phyloP scores from a whole-genome alignment of 2,888 invertebrate species.

The Patella pellucida region DNA sequence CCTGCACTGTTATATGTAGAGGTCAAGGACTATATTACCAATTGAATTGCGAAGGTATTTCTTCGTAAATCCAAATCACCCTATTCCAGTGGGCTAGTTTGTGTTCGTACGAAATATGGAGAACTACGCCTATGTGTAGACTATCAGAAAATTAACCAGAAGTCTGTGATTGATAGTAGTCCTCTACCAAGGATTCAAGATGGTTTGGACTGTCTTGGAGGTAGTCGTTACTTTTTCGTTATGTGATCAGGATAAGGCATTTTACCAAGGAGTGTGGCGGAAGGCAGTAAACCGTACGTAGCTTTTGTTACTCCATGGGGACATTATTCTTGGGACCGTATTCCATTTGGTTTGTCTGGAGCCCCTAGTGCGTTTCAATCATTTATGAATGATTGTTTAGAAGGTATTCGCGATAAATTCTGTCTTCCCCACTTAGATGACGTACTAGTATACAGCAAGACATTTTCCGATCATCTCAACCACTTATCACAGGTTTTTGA shows the following conservation, averaged over 20 bases:
- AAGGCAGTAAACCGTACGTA: background rate
- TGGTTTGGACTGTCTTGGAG: background rate
- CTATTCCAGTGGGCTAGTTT: slow-evolving; percentile 14
- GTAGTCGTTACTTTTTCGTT: slow-evolving; percentile 16
- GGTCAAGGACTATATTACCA: no score
- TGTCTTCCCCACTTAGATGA: slow-evolving; percentile 17
- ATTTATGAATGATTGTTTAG: slow-evolving; percentile 6
- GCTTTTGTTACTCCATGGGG: slow-evolving; percentile 16
- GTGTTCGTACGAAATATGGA: slow-evolving; percentile 20
- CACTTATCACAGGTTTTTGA: slow-evolving; percentile 33
- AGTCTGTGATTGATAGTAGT: slow-evolving; percentile 3
- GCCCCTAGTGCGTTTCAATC: background rate
- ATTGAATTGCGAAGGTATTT: background rate
- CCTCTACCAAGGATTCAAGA: slow-evolving; percentile 18
- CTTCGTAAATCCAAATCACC: slow-evolving; percentile 11
- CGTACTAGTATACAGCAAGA: slow-evolving; percentile 15
- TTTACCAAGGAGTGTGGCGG: background rate
- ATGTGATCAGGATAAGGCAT: slow-evolving; percentile 15
- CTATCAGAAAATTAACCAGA: slow-evolving; percentile 16
- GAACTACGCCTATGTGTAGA: slow-evolving; percentile 20
- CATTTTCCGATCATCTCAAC: slow-evolving; percentile 32
- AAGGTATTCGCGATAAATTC: background rate
- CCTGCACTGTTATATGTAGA: no score
- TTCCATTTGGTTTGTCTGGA: background rate
- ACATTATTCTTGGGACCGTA: slow-evolving; percentile 9